A percentile compares a stretch with the other conserved stretches of the same genome.
phyloP scores from a whole-genome alignment of 2,113 vertebrate genomes.

The Ginglymostoma cirratum region DNA sequence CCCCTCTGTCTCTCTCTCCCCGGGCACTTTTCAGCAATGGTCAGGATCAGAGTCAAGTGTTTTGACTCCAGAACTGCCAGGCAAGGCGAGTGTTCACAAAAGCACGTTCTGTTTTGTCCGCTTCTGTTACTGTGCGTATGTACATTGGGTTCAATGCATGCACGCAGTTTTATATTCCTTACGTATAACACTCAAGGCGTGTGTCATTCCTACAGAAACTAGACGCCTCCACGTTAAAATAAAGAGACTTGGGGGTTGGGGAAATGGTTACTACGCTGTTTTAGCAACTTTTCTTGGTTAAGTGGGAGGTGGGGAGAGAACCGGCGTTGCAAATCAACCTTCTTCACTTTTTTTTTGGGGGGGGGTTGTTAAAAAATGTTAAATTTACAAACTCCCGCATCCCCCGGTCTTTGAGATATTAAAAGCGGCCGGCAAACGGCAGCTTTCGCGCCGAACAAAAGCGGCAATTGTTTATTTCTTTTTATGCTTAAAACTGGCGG shows the following conservation, averaged over 20 bases:
- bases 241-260: not conserved
- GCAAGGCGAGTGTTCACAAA: not conserved
- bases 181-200: constrained; percentile 20
- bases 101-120: not conserved
- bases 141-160: not conserved
- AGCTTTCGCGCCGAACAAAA: not conserved
- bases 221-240: not conserved
- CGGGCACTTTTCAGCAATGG: not conserved
- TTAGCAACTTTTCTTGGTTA: not conserved
- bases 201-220: not conserved
- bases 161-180: not conserved
- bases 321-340: not conserved
- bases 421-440: not conserved
- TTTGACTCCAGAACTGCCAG: not conserved
- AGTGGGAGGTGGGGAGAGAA: not conserved
- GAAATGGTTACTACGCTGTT: not conserved
- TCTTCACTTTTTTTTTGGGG: not conserved
- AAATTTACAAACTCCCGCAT: not conserved
- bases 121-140: constrained; percentile 20
- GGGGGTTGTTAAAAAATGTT: not conserved
- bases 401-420: not conserved
- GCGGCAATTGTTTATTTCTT: not conserved
- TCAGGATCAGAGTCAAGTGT: not conserved
- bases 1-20: not conserved
- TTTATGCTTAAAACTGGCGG: no score